Percentiles rank a stretch among this genome's conserved stretches.
Conservation (phyloP, 2,797 vertebrate species). For the Podarcis lilfordi region DNA sequence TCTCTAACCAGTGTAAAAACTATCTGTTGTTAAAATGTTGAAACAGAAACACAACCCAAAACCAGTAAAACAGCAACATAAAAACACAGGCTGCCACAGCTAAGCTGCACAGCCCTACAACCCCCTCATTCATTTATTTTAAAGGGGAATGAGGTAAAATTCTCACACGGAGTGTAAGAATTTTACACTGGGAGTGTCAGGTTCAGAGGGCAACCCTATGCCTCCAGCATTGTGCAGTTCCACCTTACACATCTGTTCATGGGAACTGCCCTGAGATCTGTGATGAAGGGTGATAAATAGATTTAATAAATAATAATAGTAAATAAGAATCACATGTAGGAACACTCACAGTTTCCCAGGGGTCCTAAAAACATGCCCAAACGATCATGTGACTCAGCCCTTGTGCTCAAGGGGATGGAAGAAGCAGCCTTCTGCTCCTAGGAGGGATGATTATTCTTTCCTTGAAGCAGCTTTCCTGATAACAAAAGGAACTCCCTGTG, state of each 20-base stretch:
- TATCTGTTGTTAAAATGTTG: no score
- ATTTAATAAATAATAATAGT: no score
- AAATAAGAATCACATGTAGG: neutral
- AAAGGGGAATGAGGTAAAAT: no score
- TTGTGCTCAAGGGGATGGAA: neutral
- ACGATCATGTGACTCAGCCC: neutral
- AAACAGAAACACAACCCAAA: no score
- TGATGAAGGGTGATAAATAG: no score
- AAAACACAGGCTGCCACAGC: neutral
- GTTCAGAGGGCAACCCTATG: neutral
- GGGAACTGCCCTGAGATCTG: no score
- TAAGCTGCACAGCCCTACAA: neutral
- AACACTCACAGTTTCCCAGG: neutral
- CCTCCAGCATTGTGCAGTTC: neutral
- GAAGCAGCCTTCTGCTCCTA: neutral
- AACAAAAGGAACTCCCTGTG: neutral
- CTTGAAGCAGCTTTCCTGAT: neutral
- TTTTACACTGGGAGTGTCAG: neutral
- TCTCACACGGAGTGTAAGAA: no score
- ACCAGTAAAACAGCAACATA: no score
- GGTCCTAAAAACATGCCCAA: neutral
- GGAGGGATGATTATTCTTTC: neutral
- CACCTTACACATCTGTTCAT: neutral
- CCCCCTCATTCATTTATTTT: neutral
- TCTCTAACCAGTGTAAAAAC: no score